Conservation (phyloP, 2,797 vertebrate genomes). For the Notoglanidium macrostoma region DNA sequence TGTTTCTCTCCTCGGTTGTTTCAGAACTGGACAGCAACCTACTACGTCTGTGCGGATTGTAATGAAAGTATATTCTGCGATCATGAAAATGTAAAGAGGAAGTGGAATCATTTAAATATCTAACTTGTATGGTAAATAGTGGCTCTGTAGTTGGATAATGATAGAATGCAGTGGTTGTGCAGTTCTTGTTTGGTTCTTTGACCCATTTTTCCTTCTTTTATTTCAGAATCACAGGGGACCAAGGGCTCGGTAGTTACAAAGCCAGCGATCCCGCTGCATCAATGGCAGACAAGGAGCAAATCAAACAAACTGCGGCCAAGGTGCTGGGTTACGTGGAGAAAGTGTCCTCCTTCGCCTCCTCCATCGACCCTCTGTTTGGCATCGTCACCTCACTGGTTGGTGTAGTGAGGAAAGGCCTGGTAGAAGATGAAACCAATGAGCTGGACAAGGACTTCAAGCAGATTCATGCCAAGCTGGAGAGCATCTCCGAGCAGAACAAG, state of each 20-base stretch:
- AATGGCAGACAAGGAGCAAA: slow-evolving; percentile 72
- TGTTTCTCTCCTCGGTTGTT: neutral
- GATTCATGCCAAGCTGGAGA: slow-evolving; percentile 70
- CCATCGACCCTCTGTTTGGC: slow-evolving; percentile 79
- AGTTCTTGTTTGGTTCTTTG: neutral
- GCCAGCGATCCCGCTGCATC: slow-evolving; percentile 33
- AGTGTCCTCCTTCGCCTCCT: slow-evolving; percentile 75
- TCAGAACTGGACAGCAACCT: slow-evolving; percentile 62
- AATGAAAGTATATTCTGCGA: neutral
- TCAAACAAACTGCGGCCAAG: slow-evolving; percentile 69
- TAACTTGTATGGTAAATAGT: neutral
- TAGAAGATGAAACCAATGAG: slow-evolving; percentile 63
- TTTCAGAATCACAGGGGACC: slow-evolving; percentile 27
- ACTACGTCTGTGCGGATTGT: neutral
- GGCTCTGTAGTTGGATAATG: neutral
- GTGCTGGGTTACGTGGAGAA: slow-evolving; percentile 75
- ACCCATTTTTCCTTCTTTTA: neutral
- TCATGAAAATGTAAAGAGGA: neutral
- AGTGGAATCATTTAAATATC: neutral
- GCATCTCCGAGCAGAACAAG: slow-evolving; percentile 75
- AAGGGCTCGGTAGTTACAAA: slow-evolving; percentile 15
- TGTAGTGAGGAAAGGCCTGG: slow-evolving; percentile 73
- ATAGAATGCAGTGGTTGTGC: neutral
- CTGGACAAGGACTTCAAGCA: slow-evolving; percentile 71
- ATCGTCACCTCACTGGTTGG: slow-evolving; percentile 76